Evolutionary conservation across 2,888 invertebrate species (phyloP), one percentile per base, ranked within the genome.

Genomic region (Tenthredo notha): DNA sequence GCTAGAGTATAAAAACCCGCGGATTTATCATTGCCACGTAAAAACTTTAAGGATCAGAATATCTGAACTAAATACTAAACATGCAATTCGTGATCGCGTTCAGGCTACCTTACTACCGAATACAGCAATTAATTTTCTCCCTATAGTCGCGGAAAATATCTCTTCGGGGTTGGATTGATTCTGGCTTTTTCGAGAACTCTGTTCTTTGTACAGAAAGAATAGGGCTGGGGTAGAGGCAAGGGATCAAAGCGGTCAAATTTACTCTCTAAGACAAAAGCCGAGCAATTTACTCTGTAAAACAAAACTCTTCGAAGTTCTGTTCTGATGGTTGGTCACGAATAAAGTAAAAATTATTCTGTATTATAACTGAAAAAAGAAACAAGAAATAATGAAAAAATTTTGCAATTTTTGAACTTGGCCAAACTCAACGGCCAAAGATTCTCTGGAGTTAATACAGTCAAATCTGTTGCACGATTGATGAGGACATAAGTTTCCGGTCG

Each of bases 211-310:
- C 4, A 43, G 58, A 33, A 54, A 54, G 54, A 78, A 78, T 33
- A 6, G n/a, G 21, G 25, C 21, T 5, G 15, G 2, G 10, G 12
- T 9, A 29, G n/a, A 33, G 47, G 21, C 54, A 18, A 12, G 12
- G 47, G 78, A 78, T 78, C 78, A 78, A 78, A 78, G 78, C 58
- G 58, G 54, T 78, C 10, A 37, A 78, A 75, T 75, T 75, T 75
- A 75, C 25, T 25, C 21, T n/a, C 21, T 25, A 15, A 47, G 75
- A 75, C 75, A 75, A 75, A 75, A 75, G 75, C 47, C 43, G 75
- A 47, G 75, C 21, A 54, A 78, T 78, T 78, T 58, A 54, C 29
- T 78, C 29, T 37, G 78, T 58, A n/a, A 29, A 29, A 54, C 33
- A 78, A 50, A 47, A 75, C 50, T 77, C 33, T 25, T 33, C 77